Percentiles rank a stretch among this genome's conserved stretches.
These are phyloP conservation scores for Bradysia coprophila DNA, from an alignment of 1,140 invertebrate species.

Conservation along the genomic window DNA sequence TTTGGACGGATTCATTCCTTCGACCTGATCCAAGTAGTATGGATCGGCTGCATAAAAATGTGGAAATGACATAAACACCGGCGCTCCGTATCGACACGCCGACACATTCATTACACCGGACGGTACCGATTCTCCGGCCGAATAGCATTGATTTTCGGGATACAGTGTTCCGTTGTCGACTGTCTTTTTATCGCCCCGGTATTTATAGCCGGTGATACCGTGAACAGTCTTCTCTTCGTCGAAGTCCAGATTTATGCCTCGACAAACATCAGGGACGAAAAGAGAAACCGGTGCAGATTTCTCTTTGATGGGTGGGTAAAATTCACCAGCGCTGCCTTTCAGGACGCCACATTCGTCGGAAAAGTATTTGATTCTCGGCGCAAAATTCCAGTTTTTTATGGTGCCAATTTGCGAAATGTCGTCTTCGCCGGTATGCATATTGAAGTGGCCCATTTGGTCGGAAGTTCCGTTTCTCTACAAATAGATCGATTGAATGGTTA, in stretches of 20 bases:
- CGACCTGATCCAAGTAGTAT: slow-evolving; percentile 37
- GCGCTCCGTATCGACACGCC: slow-evolving; percentile 52
- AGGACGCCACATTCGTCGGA: slow-evolving; percentile 31
- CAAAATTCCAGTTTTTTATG: slow-evolving; percentile 46
- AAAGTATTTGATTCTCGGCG: slow-evolving; percentile 35
- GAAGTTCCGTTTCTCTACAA: slow-evolving; percentile 52
- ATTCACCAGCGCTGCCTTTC: slow-evolving; percentile 54
- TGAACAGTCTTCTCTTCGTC: slow-evolving; percentile 27
- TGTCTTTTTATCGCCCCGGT: slow-evolving; percentile 28
- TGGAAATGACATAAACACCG: slow-evolving; percentile 66
- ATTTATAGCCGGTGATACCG: slow-evolving; percentile 35
- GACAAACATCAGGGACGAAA: slow-evolving; percentile 50
- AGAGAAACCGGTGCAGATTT: slow-evolving; percentile 36
- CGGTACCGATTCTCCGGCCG: slow-evolving; percentile 46
- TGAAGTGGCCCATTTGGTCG: slow-evolving; percentile 48
- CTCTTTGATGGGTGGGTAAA: slow-evolving; percentile 41
- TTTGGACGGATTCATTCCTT: slow-evolving; percentile 47
- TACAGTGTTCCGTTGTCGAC: slow-evolving; percentile 40
- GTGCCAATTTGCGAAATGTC: slow-evolving; percentile 39
- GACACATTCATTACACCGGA: slow-evolving; percentile 50
- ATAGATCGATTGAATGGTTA: slow-evolving; percentile 1
- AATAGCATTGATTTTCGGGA: slow-evolving; percentile 48
- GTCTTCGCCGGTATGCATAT: slow-evolving; percentile 45
- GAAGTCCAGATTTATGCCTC: slow-evolving; percentile 35
- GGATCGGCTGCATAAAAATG: slow-evolving; percentile 70